Conservation (phyloP, 2,888 invertebrate genomes). For the Patella caerulea region DNA sequence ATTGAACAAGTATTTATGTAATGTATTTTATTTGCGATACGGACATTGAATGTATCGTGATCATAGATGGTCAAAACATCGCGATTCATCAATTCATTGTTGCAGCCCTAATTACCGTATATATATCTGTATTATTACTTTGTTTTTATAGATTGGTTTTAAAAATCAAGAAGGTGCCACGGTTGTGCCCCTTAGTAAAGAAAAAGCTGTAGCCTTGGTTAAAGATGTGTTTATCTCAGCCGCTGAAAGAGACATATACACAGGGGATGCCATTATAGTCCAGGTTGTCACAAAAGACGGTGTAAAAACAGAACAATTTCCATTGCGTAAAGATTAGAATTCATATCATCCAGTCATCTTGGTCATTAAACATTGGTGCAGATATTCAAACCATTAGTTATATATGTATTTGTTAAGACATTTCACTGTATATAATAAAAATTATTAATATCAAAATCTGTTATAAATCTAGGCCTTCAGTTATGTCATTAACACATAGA, state of each 20-base stretch:
- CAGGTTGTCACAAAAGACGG: conserved; percentile 91
- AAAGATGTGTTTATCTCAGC: conserved; percentile 98
- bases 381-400: no score
- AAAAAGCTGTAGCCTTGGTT: conserved; percentile 86
- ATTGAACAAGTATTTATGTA: no score
- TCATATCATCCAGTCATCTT: background rate
- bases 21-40: no score
- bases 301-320: conserved; percentile 78
- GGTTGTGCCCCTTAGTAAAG: conserved; percentile 79
- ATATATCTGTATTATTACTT: background rate
- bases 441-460: no score
- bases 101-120: background rate
- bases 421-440: no score
- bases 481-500: no score
- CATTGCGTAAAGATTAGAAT: conserved; percentile 86
- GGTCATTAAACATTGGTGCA: background rate
- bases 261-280: conserved; percentile 91
- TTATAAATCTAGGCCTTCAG: no score
- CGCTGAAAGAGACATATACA: conserved; percentile 97
- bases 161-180: conserved; percentile 85
- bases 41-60: no score
- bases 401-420: no score
- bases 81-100: no score
- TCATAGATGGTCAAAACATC: no score
- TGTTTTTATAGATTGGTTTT: conserved; percentile 80